phyloP scores from a whole-genome alignment of 2,888 invertebrate species.

The Dryomyza anilis region DNA sequence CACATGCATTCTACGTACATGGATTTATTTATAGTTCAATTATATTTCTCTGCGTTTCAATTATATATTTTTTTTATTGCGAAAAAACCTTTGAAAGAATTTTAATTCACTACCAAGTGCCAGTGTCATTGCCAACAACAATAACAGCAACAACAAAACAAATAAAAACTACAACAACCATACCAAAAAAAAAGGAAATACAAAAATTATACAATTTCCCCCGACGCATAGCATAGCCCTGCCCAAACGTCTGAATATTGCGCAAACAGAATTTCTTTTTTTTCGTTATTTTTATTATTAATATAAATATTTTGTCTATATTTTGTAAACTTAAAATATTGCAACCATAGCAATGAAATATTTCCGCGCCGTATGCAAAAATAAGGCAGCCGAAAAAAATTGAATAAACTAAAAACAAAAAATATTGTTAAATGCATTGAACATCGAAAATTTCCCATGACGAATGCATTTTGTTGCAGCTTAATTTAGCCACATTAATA shows the following conservation, averaged over 20 bases:
- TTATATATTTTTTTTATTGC: neutral
- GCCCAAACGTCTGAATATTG: no score
- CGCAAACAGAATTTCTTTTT: neutral
- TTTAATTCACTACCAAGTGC: slow-evolving; percentile 19
- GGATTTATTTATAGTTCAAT: neutral
- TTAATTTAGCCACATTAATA: neutral
- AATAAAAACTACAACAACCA: slow-evolving; percentile 7
- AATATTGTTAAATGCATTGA: no score
- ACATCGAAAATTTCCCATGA: no score
- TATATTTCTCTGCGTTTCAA: neutral
- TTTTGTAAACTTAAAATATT: no score
- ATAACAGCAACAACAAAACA: neutral
- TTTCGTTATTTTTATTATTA: neutral
- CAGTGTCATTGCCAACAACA: slow-evolving; percentile 25
- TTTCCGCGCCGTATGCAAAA: no score
- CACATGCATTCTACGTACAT: neutral
- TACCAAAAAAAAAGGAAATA: neutral
- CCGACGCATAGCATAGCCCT: no score
- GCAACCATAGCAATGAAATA: no score
- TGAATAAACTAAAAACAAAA: neutral
- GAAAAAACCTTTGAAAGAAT: neutral
- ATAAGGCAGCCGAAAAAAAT: no score
- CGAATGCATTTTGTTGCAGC: slow-evolving; percentile 24
- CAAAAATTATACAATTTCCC: no score
- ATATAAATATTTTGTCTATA: no score